phyloP scores from a whole-genome alignment of 92 coral and sea anemone genomes.

The Actinernus sp. region DNA sequence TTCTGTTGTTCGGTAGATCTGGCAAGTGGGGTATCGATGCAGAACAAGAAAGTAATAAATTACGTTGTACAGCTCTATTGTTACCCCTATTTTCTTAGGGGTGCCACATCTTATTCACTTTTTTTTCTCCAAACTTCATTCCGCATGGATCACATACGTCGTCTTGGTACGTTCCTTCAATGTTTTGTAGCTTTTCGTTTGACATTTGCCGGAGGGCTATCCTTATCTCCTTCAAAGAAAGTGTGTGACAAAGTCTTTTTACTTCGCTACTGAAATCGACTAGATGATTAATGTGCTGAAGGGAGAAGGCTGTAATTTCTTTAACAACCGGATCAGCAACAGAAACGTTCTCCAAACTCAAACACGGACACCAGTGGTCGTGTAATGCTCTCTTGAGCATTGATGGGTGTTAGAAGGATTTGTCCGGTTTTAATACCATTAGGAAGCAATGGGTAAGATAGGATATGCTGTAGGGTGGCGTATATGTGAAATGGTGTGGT shows the following conservation, averaged over 20 bases:
- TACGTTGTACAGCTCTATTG: no score
- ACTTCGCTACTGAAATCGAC: slow-evolving; percentile 34
- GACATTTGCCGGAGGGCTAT: slow-evolving; percentile 85
- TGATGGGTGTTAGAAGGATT: slow-evolving; percentile 72
- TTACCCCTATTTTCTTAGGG: no score
- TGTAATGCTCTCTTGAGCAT: slow-evolving; percentile 70
- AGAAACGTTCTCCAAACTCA: slow-evolving; percentile 70
- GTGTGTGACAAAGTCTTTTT: slow-evolving; percentile 44
- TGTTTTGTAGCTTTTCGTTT: slow-evolving; percentile 63
- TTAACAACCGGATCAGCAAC: slow-evolving; percentile 34
- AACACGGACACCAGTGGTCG: slow-evolving; percentile 94
- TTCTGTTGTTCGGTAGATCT: no score
- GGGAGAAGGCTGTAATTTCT: slow-evolving; percentile 40
- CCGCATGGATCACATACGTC: slow-evolving; percentile 71
- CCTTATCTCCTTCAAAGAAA: slow-evolving; percentile 55
- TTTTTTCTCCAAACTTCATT: slow-evolving; percentile 51
- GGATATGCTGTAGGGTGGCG: slow-evolving; percentile 79
- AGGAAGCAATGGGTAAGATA: slow-evolving; percentile 83
- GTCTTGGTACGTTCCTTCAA: slow-evolving; percentile 33
- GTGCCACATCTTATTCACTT: no score
- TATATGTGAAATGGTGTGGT: slow-evolving; percentile 95
- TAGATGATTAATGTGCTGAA: slow-evolving; percentile 59
- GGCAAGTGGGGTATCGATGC: no score
- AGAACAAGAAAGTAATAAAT: no score
- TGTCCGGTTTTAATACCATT: slow-evolving; percentile 61